Base-by-base conservation (phyloP, 2,113 vertebrate species). In the Nothobranchius kuhntae region DNA sequence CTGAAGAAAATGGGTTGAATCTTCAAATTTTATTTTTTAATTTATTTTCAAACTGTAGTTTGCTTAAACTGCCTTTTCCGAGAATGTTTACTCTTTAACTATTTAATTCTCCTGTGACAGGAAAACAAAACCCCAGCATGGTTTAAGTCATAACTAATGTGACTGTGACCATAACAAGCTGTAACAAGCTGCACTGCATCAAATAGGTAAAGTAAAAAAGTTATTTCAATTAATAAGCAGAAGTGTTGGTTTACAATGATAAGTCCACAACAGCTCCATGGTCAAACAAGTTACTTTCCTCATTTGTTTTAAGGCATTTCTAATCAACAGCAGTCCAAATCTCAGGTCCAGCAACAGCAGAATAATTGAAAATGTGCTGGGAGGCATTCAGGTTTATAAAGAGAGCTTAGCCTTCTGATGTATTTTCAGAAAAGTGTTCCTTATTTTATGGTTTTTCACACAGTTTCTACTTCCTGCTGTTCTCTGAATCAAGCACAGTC, bases 341-440 rank as follows among this genome's bases (percentile, higher is more conserved):
- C 51, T 77, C 63, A 58, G 48, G 35, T 64, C 46, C 24, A 70
- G 64, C 52, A 40, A 53, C 61, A 8, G 17, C n/a, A 47, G 38
- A 59, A 75, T 75, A 65, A 85, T 78, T 77, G 63, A 77, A 89
- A 83, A 76, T 53, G 48, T 61, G 45, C 53, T 86, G 73, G 48
- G 60, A 68, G 61, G 17, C 80, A 64, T 42, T 69, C 47, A 46
- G 54, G 77, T 80, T 81, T 76, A 77, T 64, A 68, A 71, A 51
- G 38, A 77, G 57, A 67, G 57, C 24, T 54, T 51, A 78, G 4
- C 14, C 38, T 38, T 24, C 10, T 1, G 9, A 82, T 84, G 74
- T 80, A 82, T 87, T 83, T 85, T 38, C 73, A 79, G 75, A 75
- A 21, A 68, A 45, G 62, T 15, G 38, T 3, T 53, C 11, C 53